Evolutionary conservation across 2,113 vertebrate species (phyloP).

Genomic region (Indri indri): DNA sequence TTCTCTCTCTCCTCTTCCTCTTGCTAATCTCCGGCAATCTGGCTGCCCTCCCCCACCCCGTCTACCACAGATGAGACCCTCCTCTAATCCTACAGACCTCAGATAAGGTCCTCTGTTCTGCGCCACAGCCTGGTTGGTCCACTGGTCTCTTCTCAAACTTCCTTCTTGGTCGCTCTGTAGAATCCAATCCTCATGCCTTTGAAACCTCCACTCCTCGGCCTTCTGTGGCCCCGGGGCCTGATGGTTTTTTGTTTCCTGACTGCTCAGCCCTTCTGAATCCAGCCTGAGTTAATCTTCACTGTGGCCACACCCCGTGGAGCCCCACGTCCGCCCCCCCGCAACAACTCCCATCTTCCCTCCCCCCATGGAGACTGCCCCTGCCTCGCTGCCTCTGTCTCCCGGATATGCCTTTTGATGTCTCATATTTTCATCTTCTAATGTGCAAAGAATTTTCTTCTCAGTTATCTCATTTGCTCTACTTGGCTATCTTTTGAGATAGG

Average conservation of each 20-base stretch:
- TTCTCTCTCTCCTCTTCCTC: not conserved
- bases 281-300: not conserved
- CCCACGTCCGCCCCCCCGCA: too few species aligned
- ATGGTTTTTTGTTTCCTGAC: not conserved
- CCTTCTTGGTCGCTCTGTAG: not conserved
- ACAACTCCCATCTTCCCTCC: too few species aligned
- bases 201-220: not conserved
- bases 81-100: not conserved
- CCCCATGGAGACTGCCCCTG: not conserved
- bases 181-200: not conserved
- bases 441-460: not conserved
- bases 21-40: not conserved
- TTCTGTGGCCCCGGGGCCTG: not conserved
- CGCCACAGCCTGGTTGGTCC: not conserved
- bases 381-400: not conserved
- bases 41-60: not conserved
- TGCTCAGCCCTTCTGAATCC: not conserved
- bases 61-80: not conserved
- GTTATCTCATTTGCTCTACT: not conserved
- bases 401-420: not conserved
- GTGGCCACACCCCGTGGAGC: too few species aligned
- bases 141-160: not conserved
- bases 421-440: not conserved
- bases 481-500: not conserved
- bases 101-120: not conserved